Conservation (phyloP, 1,140 invertebrate species). For the Neodiprion pinetum region DNA sequence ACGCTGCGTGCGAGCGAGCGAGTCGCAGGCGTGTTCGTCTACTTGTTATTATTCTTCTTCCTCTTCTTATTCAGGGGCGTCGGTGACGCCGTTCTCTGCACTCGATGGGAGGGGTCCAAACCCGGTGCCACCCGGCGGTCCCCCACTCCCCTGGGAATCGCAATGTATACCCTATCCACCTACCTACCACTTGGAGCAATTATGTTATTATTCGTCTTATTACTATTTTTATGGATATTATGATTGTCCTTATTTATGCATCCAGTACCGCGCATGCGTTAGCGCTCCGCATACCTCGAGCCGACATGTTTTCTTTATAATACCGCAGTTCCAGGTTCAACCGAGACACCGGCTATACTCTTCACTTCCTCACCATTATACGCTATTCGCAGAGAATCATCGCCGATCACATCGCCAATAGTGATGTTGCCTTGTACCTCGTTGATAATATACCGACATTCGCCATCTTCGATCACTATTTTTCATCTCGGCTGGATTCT, state of each 20-base stretch:
- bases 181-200: neutral
- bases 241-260: neutral
- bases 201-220: neutral
- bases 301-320: neutral
- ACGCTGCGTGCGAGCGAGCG: conserved; percentile 8
- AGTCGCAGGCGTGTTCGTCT: conserved; percentile 13
- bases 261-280: neutral
- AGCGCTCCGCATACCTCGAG: neutral
- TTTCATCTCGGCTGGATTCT: too few species aligned
- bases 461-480: too few species aligned
- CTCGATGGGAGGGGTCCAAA: neutral
- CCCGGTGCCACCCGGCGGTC: neutral
- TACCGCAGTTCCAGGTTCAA: neutral
- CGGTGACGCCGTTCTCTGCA: too few species aligned
- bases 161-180: neutral
- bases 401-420: too few species aligned
- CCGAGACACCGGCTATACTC: too few species aligned
- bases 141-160: neutral
- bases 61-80: too few species aligned
- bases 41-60: too few species aligned
- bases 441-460: too few species aligned
- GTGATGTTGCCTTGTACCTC: too few species aligned
- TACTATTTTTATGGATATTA: neutral
- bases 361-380: too few species aligned
- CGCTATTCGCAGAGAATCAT: too few species aligned